phyloP scores from a whole-genome alignment of 2,797 vertebrate genomes.

The Lutjanus campechanus region DNA sequence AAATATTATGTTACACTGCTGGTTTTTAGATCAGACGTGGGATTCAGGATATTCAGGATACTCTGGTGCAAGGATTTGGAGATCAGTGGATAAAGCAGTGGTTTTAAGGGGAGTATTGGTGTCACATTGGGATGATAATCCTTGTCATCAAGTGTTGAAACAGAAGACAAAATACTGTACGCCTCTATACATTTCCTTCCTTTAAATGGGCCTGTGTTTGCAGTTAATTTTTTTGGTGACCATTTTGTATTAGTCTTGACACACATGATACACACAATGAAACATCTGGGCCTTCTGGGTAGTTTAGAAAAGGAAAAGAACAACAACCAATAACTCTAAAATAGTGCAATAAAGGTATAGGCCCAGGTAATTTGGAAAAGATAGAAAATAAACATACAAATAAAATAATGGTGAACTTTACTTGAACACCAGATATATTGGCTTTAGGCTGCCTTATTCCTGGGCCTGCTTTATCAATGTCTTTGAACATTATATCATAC shows the following conservation, averaged over 20 bases:
- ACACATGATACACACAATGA: not conserved
- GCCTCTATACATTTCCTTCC: not conserved
- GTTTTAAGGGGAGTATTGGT: conserved; percentile 35
- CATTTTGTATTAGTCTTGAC: not conserved
- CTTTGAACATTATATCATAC: not conserved
- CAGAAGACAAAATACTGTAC: conserved; percentile 10
- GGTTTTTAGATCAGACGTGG: conserved; percentile 68
- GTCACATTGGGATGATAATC: conserved; percentile 39
- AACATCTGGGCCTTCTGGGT: not conserved
- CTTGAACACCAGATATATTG: not conserved
- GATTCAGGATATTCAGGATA: conserved; percentile 38
- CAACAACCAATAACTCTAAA: not conserved
- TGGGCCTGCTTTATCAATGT: not conserved
- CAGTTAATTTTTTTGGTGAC: not conserved
- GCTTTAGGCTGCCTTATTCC: not conserved
- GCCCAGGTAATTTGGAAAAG: not conserved
- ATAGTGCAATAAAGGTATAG: not conserved
- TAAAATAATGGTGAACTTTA: not conserved
- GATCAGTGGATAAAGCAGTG: conserved; percentile 37
- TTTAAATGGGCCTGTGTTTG: conserved; percentile 12
- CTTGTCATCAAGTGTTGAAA: conserved; percentile 19
- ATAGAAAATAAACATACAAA: not conserved
- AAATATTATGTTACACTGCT: conserved; percentile 73
- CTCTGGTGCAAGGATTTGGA: conserved; percentile 20
- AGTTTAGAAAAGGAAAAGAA: not conserved